These are phyloP conservation scores for Setophaga kirtlandii DNA, from an alignment of 2,113 vertebrate species.

Conservation along the genomic window DNA sequence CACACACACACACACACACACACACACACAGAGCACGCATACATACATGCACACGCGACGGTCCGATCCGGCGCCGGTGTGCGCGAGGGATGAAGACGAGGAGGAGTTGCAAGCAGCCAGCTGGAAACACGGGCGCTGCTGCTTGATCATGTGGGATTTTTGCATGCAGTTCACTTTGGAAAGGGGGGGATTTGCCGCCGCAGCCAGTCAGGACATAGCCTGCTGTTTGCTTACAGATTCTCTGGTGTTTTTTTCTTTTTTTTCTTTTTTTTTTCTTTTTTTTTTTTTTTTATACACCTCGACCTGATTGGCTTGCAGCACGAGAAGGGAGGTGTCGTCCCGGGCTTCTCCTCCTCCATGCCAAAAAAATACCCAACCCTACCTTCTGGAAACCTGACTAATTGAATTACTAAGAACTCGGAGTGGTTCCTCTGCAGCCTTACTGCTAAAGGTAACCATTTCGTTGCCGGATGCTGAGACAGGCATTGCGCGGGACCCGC, in stretches of 20 bases:
- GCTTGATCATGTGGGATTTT: slow-evolving; percentile 76
- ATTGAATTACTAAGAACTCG: slow-evolving; percentile 86
- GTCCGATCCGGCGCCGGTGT: not conserved
- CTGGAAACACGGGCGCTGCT: slow-evolving; percentile 23
- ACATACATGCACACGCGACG: slow-evolving; percentile 54
- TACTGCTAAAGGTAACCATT: slow-evolving; percentile 59
- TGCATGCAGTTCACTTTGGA: slow-evolving; percentile 72
- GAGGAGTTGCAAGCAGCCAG: slow-evolving; percentile 46
- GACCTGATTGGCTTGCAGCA: slow-evolving; percentile 71
- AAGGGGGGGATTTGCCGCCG: slow-evolving; percentile 49
- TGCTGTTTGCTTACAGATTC: slow-evolving; percentile 67
- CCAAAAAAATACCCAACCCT: slow-evolving; percentile 67
- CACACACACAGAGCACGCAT: slow-evolving; percentile 35
- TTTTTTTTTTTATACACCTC: slow-evolving; percentile 5
- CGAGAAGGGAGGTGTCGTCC: slow-evolving; percentile 78
- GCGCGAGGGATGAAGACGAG: not conserved
- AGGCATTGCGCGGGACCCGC: not conserved
- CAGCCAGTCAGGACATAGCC: slow-evolving; percentile 74
- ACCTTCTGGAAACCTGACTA: slow-evolving; percentile 84
- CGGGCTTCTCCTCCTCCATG: slow-evolving; percentile 24
- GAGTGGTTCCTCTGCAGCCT: slow-evolving; percentile 51
- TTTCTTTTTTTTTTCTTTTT: not conserved
- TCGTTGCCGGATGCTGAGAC: not conserved
- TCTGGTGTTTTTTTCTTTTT: not conserved
- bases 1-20: not conserved